Base-by-base conservation (phyloP, 1,140 invertebrate genomes). In the Hormaphis cornu region DNA sequence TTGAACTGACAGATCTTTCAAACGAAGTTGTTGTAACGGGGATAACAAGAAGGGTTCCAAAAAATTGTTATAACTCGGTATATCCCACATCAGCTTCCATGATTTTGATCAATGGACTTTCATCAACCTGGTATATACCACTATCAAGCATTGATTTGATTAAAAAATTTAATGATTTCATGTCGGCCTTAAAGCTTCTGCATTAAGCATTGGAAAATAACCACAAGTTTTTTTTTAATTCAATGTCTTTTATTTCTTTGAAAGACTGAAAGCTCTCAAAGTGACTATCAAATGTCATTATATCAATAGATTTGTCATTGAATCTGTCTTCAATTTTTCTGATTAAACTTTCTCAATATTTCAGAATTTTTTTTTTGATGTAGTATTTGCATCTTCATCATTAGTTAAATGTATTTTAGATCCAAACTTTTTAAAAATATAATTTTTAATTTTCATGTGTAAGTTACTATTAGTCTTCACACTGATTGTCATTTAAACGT, bases 191-290 rank as follows among this genome's bases (percentile, higher is more conserved):
- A 56, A 2, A 56, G 30, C 30, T 35, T 56, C 30, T 35, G 30
- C 24, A 50, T 50, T 50, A n/a, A 26, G 24, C 12, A 50, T 50
- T 50, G 48, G 48, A 50, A 50, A 50, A 20, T 56, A 56, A 56
- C 30, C 30, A 56, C 53, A 35, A 54, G 20, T 35, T 35, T 9
- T 54, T n/a, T 33, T 54, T 54, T 14, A 54, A 54, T 54, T 54
- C 53, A 54, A 12, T 54, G 18, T 54, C 30, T 12, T 18, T 16
- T 54, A 54, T 54, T 33, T 18, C 30, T 33, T 33, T 54, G 30
- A 54, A 54, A 54, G 28, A 54, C 30, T 54, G 53, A 30, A 54
- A 54, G 53, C 53, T 54, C 28, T 54, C 53, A 54, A 54, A 54
- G 30, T 54, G 28, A 35, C 53, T 54, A 54, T 7, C n/a, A 54